Evolutionary conservation across 2,888 invertebrate species (phyloP), one percentile per base, ranked within the genome.

Genomic region (Nemotelus nigrinus): DNA sequence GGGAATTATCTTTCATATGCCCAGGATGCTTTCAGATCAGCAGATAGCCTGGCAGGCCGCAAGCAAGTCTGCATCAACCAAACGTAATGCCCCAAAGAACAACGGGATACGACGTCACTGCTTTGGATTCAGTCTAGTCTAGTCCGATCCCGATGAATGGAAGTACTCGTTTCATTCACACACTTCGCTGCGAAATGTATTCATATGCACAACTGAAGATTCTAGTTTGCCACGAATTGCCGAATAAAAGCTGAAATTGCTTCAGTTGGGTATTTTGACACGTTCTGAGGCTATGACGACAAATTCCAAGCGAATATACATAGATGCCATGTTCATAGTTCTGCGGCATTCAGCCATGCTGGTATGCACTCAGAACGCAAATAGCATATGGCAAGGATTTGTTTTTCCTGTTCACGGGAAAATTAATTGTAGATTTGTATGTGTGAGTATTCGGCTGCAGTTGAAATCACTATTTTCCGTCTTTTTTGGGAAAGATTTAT

Each of bases 181-280:
- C 48, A 8, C 65, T 10, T 39, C 5, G 10, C 45, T 47, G 25
- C 58, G 25, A n/a, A n/a, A 25, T 41, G n/a, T 48, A 41, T 65
- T 65, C 65, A 65, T 65, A 65, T 65, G 48, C 41, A 10, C 45
- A 65, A 65, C 47, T 45, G 41, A 10, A 6, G 47, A 3, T 5
- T 47, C 58, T 10, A 65, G 45, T 57, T 55, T 44, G 45, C 71
- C 57, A 57, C 57, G 71, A 71, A 71, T 71, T 71, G 57, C 71
- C n/a, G 39, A 71, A 71, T 71, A 57, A 71, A 71, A 57, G 71
- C 71, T n/a, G 44, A 48, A 71, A 57, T 57, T 71, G 71, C 71
- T 57, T 57, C 57, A n/a, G 65, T n/a, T 41, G 57, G 55, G 41
- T 57, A 57, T 55, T 43, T 70, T 43, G 55, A 70, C 70, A 70